These are phyloP conservation scores for Pogonus chalceus DNA, from an alignment of 1,140 invertebrate species.

Conservation along the genomic window DNA sequence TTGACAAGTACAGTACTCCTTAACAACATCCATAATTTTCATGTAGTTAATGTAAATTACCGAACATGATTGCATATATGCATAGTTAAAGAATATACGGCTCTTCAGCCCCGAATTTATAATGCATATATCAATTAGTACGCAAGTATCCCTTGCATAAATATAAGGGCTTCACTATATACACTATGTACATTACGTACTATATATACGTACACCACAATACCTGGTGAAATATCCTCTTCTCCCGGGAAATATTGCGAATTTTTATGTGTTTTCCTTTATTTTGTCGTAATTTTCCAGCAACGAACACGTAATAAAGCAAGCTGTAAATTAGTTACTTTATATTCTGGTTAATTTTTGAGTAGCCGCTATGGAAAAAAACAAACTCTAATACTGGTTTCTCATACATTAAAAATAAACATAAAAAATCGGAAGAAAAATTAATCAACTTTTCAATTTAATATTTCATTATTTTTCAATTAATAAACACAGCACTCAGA, in stretches of 20 bases:
- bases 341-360: neutral
- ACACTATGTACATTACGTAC: neutral
- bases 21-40: neutral
- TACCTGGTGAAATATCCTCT: neutral
- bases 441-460: no score
- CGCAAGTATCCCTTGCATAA: neutral
- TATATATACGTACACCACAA: neutral
- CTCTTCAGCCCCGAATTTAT: neutral
- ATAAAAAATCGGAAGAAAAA: no score
- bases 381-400: no score
- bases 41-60: neutral
- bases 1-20: neutral
- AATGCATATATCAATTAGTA: conserved; percentile 4
- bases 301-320: neutral
- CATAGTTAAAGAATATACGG: neutral
- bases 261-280: neutral
- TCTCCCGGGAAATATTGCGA: conserved; percentile 4
- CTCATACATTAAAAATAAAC: no score
- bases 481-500: no score
- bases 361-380: no score
- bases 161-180: neutral
- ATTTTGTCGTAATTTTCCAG: neutral
- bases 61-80: conserved; percentile 4
- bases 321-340: conserved; percentile 1
- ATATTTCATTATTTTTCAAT: no score